Percentiles rank a stretch among this genome's conserved stretches.
phyloP scores from a whole-genome alignment of 2,113 vertebrate genomes.

The Arizona elegans region DNA sequence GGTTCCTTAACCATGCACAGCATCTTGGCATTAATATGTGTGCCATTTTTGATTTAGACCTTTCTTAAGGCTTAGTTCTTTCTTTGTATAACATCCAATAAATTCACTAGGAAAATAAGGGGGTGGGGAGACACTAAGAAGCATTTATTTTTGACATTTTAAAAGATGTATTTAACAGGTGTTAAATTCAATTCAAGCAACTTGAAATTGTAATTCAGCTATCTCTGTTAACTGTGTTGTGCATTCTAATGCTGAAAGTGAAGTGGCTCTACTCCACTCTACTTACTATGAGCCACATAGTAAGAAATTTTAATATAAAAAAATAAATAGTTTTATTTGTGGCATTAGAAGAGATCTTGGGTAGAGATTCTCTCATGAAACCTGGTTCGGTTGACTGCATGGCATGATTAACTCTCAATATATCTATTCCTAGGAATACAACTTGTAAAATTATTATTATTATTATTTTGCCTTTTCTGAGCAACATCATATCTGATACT shows the following conservation, averaged over 20 bases:
- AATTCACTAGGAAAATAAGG: constrained; percentile 6
- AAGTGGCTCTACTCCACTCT: neutral
- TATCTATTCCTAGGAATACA: neutral
- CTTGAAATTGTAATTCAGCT: constrained; percentile 13
- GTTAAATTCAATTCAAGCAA: neutral
- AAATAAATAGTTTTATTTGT: neutral
- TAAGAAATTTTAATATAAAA: neutral
- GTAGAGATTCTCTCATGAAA: neutral
- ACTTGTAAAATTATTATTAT: neutral
- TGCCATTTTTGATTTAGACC: neutral
- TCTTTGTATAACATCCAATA: constrained; percentile 2
- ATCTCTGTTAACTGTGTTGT: neutral
- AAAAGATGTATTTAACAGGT: neutral
- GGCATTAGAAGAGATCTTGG: neutral
- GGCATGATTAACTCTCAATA: too few relatives aligned
- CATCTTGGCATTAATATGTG: neutral
- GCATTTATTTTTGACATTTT: neutral
- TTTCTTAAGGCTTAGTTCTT: neutral
- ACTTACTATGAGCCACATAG: neutral
- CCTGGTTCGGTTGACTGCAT: neutral
- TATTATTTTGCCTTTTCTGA: neutral
- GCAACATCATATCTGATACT: neutral
- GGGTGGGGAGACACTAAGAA: neutral
- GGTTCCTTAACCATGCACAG: neutral
- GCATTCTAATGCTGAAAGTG: neutral